Evolutionary conservation across 2,113 vertebrate species (phyloP).

Genomic region (Petaurus breviceps): DNA sequence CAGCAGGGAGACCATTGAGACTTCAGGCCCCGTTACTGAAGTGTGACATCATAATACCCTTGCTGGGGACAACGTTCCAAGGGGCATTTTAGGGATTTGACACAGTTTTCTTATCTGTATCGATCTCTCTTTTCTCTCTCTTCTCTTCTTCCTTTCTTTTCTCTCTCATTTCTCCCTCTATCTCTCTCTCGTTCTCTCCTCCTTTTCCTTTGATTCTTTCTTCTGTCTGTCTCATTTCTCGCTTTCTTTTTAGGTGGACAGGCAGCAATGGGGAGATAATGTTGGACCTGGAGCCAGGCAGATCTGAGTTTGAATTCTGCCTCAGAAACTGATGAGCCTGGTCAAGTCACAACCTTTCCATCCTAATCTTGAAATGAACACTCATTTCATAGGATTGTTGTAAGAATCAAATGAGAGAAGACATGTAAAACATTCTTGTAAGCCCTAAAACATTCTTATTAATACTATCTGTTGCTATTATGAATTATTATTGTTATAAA

Average conservation of each 20-base stretch:
- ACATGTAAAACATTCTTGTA: neutral
- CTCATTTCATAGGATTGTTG: neutral
- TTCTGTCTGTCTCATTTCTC: neutral
- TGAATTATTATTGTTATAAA: neutral
- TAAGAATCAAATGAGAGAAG: neutral
- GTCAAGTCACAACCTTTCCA: neutral
- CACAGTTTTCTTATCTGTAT: neutral
- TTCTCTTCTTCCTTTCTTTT: neutral
- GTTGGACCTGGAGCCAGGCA: neutral
- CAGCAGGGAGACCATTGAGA: conserved; percentile 84
- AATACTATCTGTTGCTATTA: neutral
- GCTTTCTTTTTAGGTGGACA: neutral
- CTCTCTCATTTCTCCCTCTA: neutral
- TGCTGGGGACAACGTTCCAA: conserved; percentile 48
- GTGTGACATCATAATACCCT: conserved; percentile 83
- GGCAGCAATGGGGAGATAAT: neutral
- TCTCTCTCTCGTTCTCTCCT: neutral
- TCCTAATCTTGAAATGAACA: neutral
- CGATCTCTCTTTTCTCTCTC: neutral
- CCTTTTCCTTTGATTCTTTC: neutral
- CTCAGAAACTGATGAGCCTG: neutral
- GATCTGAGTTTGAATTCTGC: neutral
- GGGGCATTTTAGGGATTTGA: neutral
- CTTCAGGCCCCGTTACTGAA: conserved; percentile 55
- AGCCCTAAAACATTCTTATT: neutral